Percentiles rank a stretch among this genome's conserved stretches.
These are phyloP conservation scores for Automeris io DNA, from an alignment of 2,888 invertebrate genomes.

Conservation along the genomic window DNA sequence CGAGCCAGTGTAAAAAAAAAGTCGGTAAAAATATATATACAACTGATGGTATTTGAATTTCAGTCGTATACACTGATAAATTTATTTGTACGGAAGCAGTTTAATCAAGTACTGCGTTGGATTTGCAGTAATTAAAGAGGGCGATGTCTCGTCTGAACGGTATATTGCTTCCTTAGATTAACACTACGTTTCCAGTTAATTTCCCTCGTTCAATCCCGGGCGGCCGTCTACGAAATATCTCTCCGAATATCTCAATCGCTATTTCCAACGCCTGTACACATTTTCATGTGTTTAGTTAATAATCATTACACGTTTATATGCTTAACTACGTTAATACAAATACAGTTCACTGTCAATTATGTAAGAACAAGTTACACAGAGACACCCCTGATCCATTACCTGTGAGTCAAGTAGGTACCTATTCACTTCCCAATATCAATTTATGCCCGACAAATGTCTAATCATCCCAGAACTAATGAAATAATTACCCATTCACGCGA, in stretches of 20 bases:
- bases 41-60: too few species aligned
- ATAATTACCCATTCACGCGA: too few species aligned
- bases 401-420: neutral
- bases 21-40: too few species aligned
- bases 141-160: slow-evolving; percentile 31
- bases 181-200: slow-evolving; percentile 50
- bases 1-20: too few species aligned
- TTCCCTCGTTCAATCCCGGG: slow-evolving; percentile 46
- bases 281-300: neutral
- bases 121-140: slow-evolving; percentile 55
- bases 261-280: neutral
- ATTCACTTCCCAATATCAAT: neutral
- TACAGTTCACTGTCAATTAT: neutral
- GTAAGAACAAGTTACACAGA: neutral
- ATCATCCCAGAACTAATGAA: neutral
- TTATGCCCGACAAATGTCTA: neutral
- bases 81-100: slow-evolving; percentile 48
- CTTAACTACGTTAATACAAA: neutral
- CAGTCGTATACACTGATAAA: too few species aligned
- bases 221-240: slow-evolving; percentile 34
- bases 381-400: neutral
- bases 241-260: slow-evolving; percentile 20
- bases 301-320: neutral
- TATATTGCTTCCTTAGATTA: slow-evolving; percentile 60
- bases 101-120: slow-evolving; percentile 46